A percentile compares a stretch with the other conserved stretches of the same genome.
phyloP scores from a whole-genome alignment of 2,888 invertebrate species.

The Plebejus anna region DNA sequence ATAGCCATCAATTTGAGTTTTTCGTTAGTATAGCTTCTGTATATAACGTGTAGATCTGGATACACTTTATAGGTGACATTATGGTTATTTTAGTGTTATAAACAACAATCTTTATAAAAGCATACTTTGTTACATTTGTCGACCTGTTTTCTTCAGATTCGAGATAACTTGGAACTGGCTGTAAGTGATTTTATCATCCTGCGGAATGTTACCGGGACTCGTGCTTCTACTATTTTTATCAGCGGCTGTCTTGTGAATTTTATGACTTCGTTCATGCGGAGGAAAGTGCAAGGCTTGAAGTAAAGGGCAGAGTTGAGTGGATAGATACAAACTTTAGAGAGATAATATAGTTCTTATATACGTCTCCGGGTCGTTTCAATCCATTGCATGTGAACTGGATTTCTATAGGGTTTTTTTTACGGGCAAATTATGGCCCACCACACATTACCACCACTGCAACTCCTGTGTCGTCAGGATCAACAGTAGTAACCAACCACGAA shows the following conservation, averaged over 20 bases:
- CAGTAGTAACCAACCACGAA: too few relatives aligned
- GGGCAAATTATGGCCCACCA: too few relatives aligned
- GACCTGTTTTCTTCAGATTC: neutral
- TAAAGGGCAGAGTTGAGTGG: conserved; percentile 4
- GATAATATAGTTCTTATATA: too few relatives aligned
- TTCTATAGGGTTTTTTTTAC: too few relatives aligned
- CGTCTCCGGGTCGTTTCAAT: too few relatives aligned
- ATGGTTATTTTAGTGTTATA: neutral
- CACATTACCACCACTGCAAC: too few relatives aligned
- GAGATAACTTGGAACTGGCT: neutral
- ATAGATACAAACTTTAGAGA: neutral
- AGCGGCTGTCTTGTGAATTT: neutral
- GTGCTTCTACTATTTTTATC: neutral
- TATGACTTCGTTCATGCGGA: neutral
- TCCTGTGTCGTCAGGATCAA: too few relatives aligned
- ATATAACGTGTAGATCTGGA: neutral
- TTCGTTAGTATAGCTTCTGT: neutral
- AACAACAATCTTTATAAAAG: neutral
- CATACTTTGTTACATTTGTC: neutral
- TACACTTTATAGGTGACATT: neutral
- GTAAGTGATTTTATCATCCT: neutral
- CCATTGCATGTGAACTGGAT: too few relatives aligned
- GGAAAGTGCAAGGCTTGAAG: neutral
- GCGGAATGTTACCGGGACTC: neutral
- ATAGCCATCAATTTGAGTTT: too few relatives aligned